A percentile compares a stretch with the other conserved stretches of the same genome.
Conservation (phyloP, 2,113 vertebrate species). For the Solenodon paradoxus region DNA sequence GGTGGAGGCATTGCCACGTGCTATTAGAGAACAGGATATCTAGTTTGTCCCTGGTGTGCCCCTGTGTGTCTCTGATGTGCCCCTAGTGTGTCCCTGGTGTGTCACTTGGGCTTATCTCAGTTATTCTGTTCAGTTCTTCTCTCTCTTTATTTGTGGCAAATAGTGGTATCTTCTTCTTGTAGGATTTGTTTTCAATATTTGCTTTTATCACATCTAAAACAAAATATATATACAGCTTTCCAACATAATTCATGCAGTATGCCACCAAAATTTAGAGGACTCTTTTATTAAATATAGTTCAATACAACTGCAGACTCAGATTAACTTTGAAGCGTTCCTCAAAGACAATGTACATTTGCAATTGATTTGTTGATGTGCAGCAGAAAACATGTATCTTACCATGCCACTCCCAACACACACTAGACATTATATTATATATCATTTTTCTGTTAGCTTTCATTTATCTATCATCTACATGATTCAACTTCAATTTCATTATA, state of each 20-base stretch:
- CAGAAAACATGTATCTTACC: background rate
- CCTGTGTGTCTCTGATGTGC: no score
- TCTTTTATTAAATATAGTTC: background rate
- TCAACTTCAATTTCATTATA: background rate
- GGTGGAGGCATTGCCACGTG: background rate
- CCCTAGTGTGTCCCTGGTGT: no score
- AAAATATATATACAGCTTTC: background rate
- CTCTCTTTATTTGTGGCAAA: background rate
- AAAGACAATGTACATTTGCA: background rate
- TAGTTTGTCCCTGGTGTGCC: no score
- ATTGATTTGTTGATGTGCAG: background rate
- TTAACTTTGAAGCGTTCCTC: background rate
- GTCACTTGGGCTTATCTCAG: background rate
- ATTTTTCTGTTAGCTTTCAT: no score
- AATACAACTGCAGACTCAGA: background rate
- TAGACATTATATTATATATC: background rate
- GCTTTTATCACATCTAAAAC: background rate
- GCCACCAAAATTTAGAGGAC: background rate
- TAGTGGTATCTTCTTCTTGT: background rate
- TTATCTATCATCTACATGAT: background rate
- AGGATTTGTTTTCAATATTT: background rate
- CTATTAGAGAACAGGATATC: background rate
- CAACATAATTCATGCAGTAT: background rate
- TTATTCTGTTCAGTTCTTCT: background rate
- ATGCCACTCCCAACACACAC: background rate